These are phyloP conservation scores for Elegia similella DNA, from an alignment of 2,888 invertebrate genomes.

Conservation along the genomic window DNA sequence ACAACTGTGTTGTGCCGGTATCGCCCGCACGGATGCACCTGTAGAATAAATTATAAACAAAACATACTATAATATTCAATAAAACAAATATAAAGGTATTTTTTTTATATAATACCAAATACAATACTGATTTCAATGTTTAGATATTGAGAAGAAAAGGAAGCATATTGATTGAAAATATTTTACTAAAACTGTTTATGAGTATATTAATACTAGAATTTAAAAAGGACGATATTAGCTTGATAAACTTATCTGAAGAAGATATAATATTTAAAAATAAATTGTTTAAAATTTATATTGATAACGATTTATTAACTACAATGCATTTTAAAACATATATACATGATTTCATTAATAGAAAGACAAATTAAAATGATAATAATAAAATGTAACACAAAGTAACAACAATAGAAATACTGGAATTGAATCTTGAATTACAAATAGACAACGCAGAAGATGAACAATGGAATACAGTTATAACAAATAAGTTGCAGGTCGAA, in stretches of 20 bases:
- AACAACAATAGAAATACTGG: neutral
- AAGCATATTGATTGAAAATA: too few relatives aligned
- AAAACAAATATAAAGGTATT: neutral
- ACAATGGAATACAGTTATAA: neutral
- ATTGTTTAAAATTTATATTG: too few relatives aligned
- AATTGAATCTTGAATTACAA: neutral
- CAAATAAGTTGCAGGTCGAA: neutral
- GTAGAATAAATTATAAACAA: conserved; percentile 31
- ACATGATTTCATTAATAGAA: neutral
- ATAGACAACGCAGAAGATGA: conserved; percentile 5
- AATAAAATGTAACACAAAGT: neutral
- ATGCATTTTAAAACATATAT: neutral
- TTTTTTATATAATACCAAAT: neutral
- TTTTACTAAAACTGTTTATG: too few relatives aligned
- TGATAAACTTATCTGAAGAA: too few relatives aligned
- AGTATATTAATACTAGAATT: too few relatives aligned
- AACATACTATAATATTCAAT: conserved; percentile 19
- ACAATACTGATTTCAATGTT: too few relatives aligned
- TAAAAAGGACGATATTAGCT: too few relatives aligned
- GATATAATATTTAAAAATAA: too few relatives aligned
- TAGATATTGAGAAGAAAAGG: too few relatives aligned
- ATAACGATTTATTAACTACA: neutral
- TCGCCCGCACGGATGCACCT: conserved; percentile 99
- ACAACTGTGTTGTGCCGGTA: conserved; percentile 98
- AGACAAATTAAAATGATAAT: neutral